phyloP scores from a whole-genome alignment of 1,140 invertebrate genomes.

The Dolichoris vasculosae region DNA sequence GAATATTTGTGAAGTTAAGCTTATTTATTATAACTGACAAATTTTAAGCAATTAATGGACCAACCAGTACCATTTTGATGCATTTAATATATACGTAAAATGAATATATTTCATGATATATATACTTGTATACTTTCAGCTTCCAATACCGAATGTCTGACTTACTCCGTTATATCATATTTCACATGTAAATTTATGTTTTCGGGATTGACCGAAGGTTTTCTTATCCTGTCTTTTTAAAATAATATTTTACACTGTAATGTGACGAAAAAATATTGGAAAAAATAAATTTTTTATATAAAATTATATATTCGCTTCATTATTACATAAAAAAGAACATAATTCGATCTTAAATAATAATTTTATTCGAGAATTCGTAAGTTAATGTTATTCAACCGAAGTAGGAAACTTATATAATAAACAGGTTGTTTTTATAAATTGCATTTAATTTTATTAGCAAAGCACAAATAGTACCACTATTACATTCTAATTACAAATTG shows the following conservation, averaged over 20 bases:
- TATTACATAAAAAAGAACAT: not conserved
- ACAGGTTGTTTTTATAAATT: not conserved
- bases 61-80: not conserved
- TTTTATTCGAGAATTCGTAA: not conserved
- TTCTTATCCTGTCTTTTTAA: not conserved
- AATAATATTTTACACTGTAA: not conserved
- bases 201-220: not conserved
- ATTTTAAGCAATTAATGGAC: not conserved
- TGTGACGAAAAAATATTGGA: not conserved
- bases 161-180: conserved; percentile 20
- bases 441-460: not conserved
- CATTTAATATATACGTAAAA: not conserved
- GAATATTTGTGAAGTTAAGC: not conserved
- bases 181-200: conserved; percentile 18
- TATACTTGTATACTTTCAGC: not conserved
- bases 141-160: not conserved
- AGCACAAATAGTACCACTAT: not conserved
- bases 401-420: not conserved
- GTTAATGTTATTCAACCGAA: not conserved
- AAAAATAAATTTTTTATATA: not conserved
- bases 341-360: not conserved
- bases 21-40: not conserved
- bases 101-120: not conserved
- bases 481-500: not conserved
- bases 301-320: not conserved